Conservation (phyloP, 2,113 vertebrate genomes). For the Xiphophorus couchianus region DNA sequence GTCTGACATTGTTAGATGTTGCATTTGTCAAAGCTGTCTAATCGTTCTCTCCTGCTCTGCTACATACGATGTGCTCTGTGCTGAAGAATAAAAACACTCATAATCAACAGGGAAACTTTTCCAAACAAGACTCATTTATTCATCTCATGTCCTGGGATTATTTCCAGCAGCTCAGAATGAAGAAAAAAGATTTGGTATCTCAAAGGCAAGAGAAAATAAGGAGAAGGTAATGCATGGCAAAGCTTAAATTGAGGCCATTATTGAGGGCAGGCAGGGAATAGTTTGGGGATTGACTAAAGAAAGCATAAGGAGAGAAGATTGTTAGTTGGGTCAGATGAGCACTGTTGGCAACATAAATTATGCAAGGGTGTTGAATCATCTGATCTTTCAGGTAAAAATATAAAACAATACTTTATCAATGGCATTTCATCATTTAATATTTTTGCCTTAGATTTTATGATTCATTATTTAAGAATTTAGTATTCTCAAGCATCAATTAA, state of each 20-base stretch:
- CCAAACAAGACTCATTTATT: slow-evolving; percentile 54
- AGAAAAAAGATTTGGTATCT: slow-evolving; percentile 57
- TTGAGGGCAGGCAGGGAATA: slow-evolving; percentile 72
- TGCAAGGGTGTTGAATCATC: slow-evolving; percentile 14
- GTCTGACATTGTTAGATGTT: slow-evolving; percentile 5
- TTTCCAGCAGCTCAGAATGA: slow-evolving; percentile 61
- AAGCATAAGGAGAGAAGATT: slow-evolving; percentile 39
- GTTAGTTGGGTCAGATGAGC: slow-evolving; percentile 62
- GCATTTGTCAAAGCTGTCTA: slow-evolving; percentile 48
- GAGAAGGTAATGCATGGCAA: slow-evolving; percentile 61
- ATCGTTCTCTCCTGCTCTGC: slow-evolving; percentile 13
- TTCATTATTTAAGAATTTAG: slow-evolving; percentile 24
- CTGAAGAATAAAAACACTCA: slow-evolving; percentile 29
- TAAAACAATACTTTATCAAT: background rate
- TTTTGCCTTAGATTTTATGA: background rate
- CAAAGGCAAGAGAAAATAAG: slow-evolving; percentile 63
- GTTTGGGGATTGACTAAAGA: slow-evolving; percentile 50
- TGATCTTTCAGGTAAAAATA: slow-evolving; percentile 27
- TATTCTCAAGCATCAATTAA: background rate
- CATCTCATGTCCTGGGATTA: slow-evolving; percentile 66
- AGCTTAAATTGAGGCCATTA: slow-evolving; percentile 76
- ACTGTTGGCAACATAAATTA: slow-evolving; percentile 30
- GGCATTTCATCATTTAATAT: background rate
- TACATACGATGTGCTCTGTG: slow-evolving; percentile 10
- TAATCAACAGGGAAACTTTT: slow-evolving; percentile 40